These are phyloP conservation scores for Spheniscus mendiculus DNA, from an alignment of 2,113 vertebrate species.

Conservation along the genomic window DNA sequence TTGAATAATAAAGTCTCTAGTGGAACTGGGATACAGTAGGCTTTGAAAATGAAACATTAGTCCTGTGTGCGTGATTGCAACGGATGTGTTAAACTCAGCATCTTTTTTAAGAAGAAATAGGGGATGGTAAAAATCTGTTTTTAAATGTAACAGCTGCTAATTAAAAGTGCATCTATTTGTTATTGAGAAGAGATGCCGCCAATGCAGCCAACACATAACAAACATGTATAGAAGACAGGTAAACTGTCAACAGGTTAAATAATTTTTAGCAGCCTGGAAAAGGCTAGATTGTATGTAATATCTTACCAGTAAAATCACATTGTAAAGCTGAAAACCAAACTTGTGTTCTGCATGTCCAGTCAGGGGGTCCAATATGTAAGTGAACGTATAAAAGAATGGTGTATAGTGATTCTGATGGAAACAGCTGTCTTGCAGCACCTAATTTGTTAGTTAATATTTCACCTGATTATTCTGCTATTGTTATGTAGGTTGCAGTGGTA, in stretches of 20 bases:
- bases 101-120: not conserved
- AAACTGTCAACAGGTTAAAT: not conserved
- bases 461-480: not conserved
- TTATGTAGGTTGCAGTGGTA: not conserved
- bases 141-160: not conserved
- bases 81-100: not conserved
- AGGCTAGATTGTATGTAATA: not conserved
- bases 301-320: not conserved
- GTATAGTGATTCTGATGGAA: not conserved
- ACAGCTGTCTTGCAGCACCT: not conserved
- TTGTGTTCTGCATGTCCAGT: not conserved
- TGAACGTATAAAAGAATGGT: not conserved
- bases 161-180: not conserved
- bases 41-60: not conserved
- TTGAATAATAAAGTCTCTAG: not conserved
- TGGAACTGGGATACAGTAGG: not conserved
- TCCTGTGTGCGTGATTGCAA: not conserved
- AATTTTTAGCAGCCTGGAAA: not conserved
- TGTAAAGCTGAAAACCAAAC: not conserved
- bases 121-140: not conserved
- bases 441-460: not conserved
- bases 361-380: not conserved
- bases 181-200: not conserved
- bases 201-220: not conserved
- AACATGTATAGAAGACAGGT: fast-evolving